These are phyloP conservation scores for Muntiacus reevesi DNA, from an alignment of 2,113 vertebrate genomes.

Conservation along the genomic window DNA sequence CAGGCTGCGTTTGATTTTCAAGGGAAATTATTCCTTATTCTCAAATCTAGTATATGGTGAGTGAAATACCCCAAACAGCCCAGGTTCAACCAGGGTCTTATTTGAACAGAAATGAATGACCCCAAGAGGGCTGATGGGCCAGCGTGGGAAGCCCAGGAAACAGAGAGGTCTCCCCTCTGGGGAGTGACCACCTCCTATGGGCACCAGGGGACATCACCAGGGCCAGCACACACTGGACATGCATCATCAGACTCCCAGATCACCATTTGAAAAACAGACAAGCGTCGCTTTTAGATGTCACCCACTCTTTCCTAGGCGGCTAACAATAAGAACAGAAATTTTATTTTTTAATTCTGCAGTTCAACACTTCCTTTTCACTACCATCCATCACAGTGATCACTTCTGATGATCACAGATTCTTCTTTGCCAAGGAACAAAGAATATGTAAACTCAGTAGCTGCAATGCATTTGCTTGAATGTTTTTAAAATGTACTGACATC, in stretches of 20 bases:
- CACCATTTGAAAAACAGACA: not conserved
- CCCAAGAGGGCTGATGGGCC: not conserved
- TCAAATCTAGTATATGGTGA: constrained; percentile 58
- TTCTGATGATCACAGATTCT: not conserved
- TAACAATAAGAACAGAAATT: not conserved
- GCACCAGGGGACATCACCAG: accelerated
- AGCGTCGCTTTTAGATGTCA: not conserved
- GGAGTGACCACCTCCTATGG: not conserved
- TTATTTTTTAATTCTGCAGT: not conserved
- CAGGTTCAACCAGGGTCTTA: constrained; percentile 44
- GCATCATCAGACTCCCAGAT: not conserved
- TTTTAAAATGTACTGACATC: not conserved
- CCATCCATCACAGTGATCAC: not conserved
- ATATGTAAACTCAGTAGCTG: not conserved
- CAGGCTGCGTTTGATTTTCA: constrained; percentile 62
- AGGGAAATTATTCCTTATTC: constrained; percentile 57
- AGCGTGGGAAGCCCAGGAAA: not conserved
- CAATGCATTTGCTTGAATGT: not conserved
- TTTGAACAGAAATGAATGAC: constrained; percentile 47
- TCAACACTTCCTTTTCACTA: not conserved
- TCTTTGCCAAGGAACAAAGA: not conserved
- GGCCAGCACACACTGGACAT: accelerated
- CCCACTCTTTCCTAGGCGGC: not conserved
- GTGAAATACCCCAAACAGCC: constrained; percentile 44
- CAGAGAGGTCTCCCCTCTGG: not conserved